Percentiles rank a stretch among this genome's conserved stretches.
Conservation (phyloP, 2,888 invertebrate genomes). For the Drosophila stalkeri region DNA sequence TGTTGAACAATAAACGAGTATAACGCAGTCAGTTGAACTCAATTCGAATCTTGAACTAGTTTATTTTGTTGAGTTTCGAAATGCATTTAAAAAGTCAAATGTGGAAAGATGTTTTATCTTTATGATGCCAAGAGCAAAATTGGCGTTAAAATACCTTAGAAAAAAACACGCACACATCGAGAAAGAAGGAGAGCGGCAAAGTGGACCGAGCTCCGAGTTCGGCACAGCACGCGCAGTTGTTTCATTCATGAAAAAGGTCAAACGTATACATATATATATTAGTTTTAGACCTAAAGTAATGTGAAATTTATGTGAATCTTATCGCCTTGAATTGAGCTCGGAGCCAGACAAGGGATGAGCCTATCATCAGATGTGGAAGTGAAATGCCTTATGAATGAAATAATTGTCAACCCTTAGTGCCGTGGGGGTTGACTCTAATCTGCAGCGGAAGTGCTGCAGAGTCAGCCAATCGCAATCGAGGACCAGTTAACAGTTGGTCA, state of each 20-base stretch:
- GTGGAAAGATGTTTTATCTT: conserved; percentile 84
- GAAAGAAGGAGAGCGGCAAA: conserved; percentile 1
- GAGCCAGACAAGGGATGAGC: conserved; percentile 44
- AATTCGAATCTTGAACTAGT: background rate
- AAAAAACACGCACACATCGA: conserved; percentile 31
- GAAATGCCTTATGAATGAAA: conserved; percentile 67
- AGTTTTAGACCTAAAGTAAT: conserved; percentile 57
- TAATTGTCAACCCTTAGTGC: conserved; percentile 46
- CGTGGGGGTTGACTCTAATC: conserved; percentile 56
- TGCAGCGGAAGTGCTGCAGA: conserved; percentile 47
- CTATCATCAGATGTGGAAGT: conserved; percentile 55
- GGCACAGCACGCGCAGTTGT: conserved; percentile 50
- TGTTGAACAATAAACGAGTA: background rate
- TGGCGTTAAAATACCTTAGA: conserved; percentile 83
- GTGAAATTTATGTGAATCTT: conserved; percentile 78
- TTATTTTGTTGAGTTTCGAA: conserved; percentile 12
- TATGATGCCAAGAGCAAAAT: conserved; percentile 72
- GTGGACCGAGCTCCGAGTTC: background rate
- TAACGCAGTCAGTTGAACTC: background rate
- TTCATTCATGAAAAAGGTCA: conserved; percentile 68
- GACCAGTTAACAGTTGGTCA: conserved; percentile 63
- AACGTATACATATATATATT: conserved; percentile 3
- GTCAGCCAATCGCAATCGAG: conserved; percentile 61
- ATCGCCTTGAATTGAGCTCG: conserved; percentile 55
- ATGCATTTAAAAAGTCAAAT: conserved; percentile 48